Evolutionary conservation across 2,797 vertebrate genomes (phyloP).

Genomic region (Peromyscus nudipes): DNA sequence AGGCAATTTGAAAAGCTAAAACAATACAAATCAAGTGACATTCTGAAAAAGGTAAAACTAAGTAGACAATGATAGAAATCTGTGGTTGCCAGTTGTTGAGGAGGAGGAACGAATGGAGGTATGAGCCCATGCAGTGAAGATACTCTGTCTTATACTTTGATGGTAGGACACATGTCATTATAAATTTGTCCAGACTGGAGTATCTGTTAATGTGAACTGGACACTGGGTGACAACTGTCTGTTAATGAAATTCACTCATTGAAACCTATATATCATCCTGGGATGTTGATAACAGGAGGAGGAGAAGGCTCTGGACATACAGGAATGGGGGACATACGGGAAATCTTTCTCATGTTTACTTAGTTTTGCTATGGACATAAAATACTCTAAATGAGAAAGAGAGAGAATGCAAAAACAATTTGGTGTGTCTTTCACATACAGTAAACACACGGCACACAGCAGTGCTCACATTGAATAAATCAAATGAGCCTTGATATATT

Average conservation of each 20-base stretch:
- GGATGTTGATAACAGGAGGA: not conserved
- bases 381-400: not conserved
- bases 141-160: not conserved
- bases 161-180: not conserved
- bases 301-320: not conserved
- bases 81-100: not conserved
- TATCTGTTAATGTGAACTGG: not conserved
- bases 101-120: not conserved
- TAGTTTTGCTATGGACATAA: not conserved
- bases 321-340: not conserved
- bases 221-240: not conserved
- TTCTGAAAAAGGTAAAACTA: not conserved
- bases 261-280: not conserved
- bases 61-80: not conserved
- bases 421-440: not conserved
- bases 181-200: slow-evolving; percentile 2
- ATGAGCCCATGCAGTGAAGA: not conserved
- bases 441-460: not conserved
- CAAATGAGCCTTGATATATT: slow-evolving; percentile 33
- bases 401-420: not conserved
- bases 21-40: not conserved
- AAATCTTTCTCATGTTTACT: slow-evolving; percentile 1
- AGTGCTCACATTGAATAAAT: slow-evolving; percentile 44
- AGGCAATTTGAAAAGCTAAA: not conserved
- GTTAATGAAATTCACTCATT: not conserved